Evolutionary conservation across 2,797 vertebrate species (phyloP).

Genomic region (Melopsittacus undulatus): DNA sequence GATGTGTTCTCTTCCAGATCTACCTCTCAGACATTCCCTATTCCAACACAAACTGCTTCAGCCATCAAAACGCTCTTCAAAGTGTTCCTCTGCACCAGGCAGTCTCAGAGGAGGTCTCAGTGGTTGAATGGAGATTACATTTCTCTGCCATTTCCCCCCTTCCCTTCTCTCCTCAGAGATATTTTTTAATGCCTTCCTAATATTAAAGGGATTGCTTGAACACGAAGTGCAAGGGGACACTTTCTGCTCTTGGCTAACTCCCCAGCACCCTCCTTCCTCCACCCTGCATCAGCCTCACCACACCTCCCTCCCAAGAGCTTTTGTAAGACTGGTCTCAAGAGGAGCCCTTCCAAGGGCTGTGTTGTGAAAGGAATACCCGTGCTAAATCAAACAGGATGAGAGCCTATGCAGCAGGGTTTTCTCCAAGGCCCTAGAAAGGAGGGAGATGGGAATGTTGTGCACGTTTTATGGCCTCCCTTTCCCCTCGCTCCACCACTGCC

Average conservation of each 20-base stretch:
- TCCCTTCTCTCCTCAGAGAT: slow-evolving; percentile 2
- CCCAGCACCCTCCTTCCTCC: background rate
- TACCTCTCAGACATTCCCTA: background rate
- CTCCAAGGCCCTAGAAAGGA: background rate
- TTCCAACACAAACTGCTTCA: slow-evolving; percentile 13
- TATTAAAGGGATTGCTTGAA: slow-evolving; percentile 53
- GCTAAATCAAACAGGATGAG: slow-evolving; percentile 29
- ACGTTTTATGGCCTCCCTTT: background rate
- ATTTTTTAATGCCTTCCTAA: slow-evolving; percentile 19
- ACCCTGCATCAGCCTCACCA: slow-evolving; percentile 31
- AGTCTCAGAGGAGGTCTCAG: slow-evolving; percentile 16
- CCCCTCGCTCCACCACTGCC: background rate
- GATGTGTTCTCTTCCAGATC: background rate
- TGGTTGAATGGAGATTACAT: slow-evolving; percentile 42
- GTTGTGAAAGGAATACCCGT: background rate
- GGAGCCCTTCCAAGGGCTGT: slow-evolving; percentile 11
- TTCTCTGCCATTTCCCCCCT: background rate
- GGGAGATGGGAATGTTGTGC: background rate
- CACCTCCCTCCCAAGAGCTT: slow-evolving; percentile 39
- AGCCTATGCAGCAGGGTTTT: slow-evolving; percentile 27
- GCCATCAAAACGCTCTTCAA: slow-evolving; percentile 32
- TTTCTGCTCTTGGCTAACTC: slow-evolving; percentile 17
- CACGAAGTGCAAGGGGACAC: background rate
- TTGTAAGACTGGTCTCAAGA: background rate
- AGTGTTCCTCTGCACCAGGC: background rate